Conservation (phyloP, 1,140 invertebrate species). For the Pseudomyrmex cubaensis region DNA sequence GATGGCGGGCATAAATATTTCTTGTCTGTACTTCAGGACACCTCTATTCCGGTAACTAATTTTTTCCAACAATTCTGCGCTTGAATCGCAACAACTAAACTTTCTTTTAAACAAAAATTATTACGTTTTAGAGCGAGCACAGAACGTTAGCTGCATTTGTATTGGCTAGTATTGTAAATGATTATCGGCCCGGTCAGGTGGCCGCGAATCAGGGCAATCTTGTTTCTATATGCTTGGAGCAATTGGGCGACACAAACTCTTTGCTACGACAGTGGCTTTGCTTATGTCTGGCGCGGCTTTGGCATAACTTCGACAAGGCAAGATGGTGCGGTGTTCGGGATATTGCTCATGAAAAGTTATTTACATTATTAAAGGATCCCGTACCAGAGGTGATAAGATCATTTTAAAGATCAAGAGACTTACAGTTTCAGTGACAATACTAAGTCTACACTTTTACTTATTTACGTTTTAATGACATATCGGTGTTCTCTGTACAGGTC, state of each 20-base stretch:
- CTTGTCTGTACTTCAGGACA: constrained; percentile 94
- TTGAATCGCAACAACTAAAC: neutral
- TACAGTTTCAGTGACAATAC: neutral
- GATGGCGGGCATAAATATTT: constrained; percentile 99
- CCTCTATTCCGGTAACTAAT: constrained; percentile 89
- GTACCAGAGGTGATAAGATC: constrained; percentile 91
- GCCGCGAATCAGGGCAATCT: constrained; percentile 94
- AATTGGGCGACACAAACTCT: constrained; percentile 88
- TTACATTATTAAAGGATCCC: constrained; percentile 91
- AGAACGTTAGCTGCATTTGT: constrained; percentile 97
- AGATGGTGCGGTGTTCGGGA: constrained; percentile 98
- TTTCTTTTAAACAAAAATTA: constrained; percentile 49
- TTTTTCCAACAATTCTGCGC: neutral
- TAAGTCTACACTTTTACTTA: too few relatives aligned
- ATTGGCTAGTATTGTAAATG: constrained; percentile 95
- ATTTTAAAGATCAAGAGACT: neutral
- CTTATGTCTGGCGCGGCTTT: constrained; percentile 96
- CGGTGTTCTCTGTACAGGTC: constrained; percentile 86
- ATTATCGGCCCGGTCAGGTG: constrained; percentile 94
- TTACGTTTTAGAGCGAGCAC: constrained; percentile 90
- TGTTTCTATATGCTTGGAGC: constrained; percentile 95
- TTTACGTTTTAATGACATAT: constrained; percentile 15
- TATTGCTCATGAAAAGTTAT: constrained; percentile 97
- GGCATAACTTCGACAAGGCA: constrained; percentile 97
- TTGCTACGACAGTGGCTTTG: constrained; percentile 96